Conservation (phyloP, 2,797 vertebrate genomes). For the Sebastes aleutianus region DNA sequence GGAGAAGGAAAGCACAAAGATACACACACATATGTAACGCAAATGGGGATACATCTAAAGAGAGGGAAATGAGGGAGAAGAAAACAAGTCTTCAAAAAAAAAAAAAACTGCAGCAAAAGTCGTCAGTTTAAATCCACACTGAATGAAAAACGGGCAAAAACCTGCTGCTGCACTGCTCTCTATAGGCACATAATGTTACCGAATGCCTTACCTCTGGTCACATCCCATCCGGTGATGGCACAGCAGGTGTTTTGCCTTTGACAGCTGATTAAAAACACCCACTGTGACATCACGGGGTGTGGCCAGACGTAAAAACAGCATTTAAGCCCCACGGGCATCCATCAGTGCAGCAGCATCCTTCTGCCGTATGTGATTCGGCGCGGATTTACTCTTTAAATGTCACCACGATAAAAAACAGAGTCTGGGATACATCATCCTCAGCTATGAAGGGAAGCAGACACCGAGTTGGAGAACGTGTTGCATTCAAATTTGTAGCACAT, state of each 20-base stretch:
- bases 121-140: conserved; percentile 4
- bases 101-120: not conserved
- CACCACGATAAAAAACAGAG: conserved; percentile 33
- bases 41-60: conserved; percentile 16
- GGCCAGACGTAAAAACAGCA: conserved; percentile 23
- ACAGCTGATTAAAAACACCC: conserved; percentile 45
- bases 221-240: conserved; percentile 3
- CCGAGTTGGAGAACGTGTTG: conserved; percentile 2
- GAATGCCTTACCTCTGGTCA: not conserved
- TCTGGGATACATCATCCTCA: conserved; percentile 17
- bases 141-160: conserved; percentile 8
- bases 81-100: not conserved
- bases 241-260: conserved; percentile 35
- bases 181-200: conserved; percentile 2
- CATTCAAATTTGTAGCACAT: conserved; percentile 35
- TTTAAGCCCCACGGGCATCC: conserved; percentile 27
- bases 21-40: not conserved
- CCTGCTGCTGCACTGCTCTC: not conserved
- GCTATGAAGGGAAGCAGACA: not conserved
- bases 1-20: not conserved
- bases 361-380: conserved; percentile 33
- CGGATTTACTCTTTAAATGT: conserved; percentile 53
- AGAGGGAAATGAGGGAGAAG: not conserved
- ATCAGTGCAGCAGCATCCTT: conserved; percentile 8
- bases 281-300: conserved; percentile 41